A percentile compares a stretch with the other conserved stretches of the same genome.
phyloP scores from a whole-genome alignment of 2,888 invertebrate genomes.

The Torymus aiolomorphi region DNA sequence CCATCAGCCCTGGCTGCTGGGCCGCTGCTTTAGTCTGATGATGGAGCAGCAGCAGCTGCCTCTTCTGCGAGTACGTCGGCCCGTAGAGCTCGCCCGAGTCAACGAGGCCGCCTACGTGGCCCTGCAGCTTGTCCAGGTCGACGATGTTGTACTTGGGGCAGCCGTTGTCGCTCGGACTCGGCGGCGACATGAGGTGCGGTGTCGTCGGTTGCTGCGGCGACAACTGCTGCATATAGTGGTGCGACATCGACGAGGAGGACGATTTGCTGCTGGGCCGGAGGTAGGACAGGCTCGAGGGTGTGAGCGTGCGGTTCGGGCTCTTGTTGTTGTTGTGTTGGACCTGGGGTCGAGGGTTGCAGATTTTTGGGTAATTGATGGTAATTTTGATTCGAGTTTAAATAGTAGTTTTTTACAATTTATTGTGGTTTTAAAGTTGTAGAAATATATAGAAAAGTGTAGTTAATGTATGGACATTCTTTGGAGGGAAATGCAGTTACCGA shows the following conservation, averaged over 20 bases:
- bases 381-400: too few species aligned
- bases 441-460: not conserved
- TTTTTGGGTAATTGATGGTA: too few species aligned
- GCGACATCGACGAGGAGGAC: slow-evolving; percentile 18
- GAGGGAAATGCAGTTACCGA: not conserved
- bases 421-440: too few species aligned
- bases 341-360: not conserved
- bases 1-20: slow-evolving; percentile 52
- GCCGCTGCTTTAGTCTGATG: slow-evolving; percentile 48
- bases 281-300: slow-evolving; percentile 32
- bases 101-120: slow-evolving; percentile 2
- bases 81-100: slow-evolving; percentile 18
- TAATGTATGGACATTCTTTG: not conserved
- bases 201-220: slow-evolving; percentile 20
- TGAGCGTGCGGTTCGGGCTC: slow-evolving; percentile 43
- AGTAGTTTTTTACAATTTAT: too few species aligned
- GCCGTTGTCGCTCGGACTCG: slow-evolving; percentile 55
- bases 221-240: slow-evolving; percentile 25
- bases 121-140: slow-evolving; percentile 70
- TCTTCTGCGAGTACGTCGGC: slow-evolving; percentile 55
- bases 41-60: slow-evolving; percentile 55
- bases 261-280: slow-evolving; percentile 43
- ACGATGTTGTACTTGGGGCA: slow-evolving; percentile 70
- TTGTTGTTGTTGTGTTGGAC: slow-evolving; percentile 53
- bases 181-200: slow-evolving; percentile 55